Evolutionary conservation across 2,113 vertebrate genomes (phyloP).

Genomic region (Ariopsis seemanni): DNA sequence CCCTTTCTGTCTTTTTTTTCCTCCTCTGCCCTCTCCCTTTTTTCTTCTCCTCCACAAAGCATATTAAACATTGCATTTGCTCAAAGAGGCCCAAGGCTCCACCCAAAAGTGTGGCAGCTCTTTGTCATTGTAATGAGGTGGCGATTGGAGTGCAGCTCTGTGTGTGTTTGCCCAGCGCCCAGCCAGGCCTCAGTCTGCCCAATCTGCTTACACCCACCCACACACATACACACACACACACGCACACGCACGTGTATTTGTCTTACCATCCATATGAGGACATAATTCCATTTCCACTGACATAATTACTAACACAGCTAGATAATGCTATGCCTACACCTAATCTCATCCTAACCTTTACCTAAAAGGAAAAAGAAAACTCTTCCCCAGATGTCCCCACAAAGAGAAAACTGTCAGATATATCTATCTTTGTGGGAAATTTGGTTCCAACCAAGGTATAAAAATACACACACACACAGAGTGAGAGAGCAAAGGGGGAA

Average conservation of each 20-base stretch:
- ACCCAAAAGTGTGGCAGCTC: slow-evolving; percentile 90
- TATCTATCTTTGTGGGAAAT: background rate
- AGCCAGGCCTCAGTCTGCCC: slow-evolving; percentile 69
- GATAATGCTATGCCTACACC: background rate
- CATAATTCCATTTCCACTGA: background rate
- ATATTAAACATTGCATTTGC: slow-evolving; percentile 89
- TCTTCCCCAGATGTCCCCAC: background rate
- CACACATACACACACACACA: background rate
- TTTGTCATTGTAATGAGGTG: slow-evolving; percentile 91
- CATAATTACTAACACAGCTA: background rate
- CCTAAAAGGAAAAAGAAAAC: background rate
- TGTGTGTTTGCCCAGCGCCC: slow-evolving; percentile 77
- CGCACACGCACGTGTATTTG: background rate
- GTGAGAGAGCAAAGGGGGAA: slow-evolving; percentile 55
- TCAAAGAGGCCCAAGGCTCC: slow-evolving; percentile 86
- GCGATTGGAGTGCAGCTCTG: slow-evolving; percentile 69
- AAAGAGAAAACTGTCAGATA: background rate
- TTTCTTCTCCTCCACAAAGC: slow-evolving; percentile 84
- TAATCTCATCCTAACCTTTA: background rate
- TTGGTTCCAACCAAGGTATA: background rate
- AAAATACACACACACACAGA: background rate
- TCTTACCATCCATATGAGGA: background rate
- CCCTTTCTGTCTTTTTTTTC: slow-evolving; percentile 54
- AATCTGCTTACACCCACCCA: slow-evolving; percentile 57
- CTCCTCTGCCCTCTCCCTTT: slow-evolving; percentile 57